phyloP scores from a whole-genome alignment of 2,888 invertebrate species.

The Erannis defoliaria region DNA sequence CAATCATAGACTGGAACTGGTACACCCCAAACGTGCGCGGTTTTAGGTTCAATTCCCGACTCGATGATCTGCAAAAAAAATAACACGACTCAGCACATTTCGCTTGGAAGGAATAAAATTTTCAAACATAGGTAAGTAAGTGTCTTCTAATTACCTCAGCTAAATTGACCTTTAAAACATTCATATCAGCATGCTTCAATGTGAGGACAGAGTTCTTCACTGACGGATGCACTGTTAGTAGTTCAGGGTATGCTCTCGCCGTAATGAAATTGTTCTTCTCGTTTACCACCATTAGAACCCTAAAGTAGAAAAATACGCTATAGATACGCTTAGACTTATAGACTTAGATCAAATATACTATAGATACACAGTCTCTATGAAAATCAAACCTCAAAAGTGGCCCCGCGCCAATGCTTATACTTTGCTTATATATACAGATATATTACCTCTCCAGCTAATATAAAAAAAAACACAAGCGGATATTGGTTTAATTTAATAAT shows the following conservation, averaged over 20 bases:
- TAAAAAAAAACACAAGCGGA: no score
- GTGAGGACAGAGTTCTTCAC: constrained; percentile 82
- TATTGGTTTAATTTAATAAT: no score
- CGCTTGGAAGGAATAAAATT: neutral
- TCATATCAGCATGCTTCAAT: constrained; percentile 85
- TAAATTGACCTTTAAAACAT: constrained; percentile 83
- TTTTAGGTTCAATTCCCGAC: constrained; percentile 56
- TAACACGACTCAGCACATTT: neutral
- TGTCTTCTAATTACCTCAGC: constrained; percentile 78
- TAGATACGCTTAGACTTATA: no score
- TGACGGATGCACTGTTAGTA: constrained; percentile 83
- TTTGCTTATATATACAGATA: no score
- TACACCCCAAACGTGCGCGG: constrained; percentile 86
- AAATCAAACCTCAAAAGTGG: no score
- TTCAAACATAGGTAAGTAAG: no score
- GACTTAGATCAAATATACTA: no score
- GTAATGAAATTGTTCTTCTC: constrained; percentile 86
- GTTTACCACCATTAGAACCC: constrained; percentile 87
- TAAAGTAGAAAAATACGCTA: constrained; percentile 48
- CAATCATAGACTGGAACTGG: constrained; percentile 89
- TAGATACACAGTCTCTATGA: no score
- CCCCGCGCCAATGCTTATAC: no score
- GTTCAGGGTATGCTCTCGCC: constrained; percentile 83
- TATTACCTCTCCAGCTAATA: no score
- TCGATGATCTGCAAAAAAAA: constrained; percentile 57